A percentile compares a stretch with the other conserved stretches of the same genome.
Conservation (phyloP, 2,888 invertebrate genomes). For the Lissocephala sabroskyi region DNA sequence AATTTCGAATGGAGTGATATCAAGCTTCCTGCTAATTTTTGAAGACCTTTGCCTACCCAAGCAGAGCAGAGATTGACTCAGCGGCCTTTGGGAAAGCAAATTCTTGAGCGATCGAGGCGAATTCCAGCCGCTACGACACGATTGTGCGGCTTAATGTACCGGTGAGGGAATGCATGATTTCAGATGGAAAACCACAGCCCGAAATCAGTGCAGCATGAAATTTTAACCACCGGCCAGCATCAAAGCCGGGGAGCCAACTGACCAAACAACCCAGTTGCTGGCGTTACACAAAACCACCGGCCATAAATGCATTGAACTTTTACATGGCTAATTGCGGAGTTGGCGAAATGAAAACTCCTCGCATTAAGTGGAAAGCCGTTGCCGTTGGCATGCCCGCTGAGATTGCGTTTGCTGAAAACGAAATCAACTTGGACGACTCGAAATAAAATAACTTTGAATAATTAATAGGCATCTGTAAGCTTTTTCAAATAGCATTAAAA, state of each 20-base stretch:
- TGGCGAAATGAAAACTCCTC: conserved; percentile 18
- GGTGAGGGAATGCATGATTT: conserved; percentile 9
- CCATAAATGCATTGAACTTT: conserved; percentile 62
- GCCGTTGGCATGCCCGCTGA: no score
- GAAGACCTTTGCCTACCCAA: no score
- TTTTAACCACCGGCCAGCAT: conserved; percentile 9
- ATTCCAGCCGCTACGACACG: background rate
- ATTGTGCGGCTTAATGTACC: background rate
- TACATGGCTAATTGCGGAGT: no score
- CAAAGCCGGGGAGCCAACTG: conserved; percentile 42
- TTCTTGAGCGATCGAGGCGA: no score
- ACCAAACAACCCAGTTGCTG: conserved; percentile 66
- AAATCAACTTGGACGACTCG: conserved; percentile 26
- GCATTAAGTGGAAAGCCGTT: conserved; percentile 28
- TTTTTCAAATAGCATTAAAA: conserved; percentile 29
- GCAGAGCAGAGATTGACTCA: no score
- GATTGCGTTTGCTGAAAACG: conserved; percentile 32
- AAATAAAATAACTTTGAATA: conserved; percentile 24
- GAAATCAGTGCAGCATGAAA: conserved; percentile 57
- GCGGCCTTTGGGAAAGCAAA: no score
- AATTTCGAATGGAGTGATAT: no score
- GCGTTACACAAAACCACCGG: conserved; percentile 55
- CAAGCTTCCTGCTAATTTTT: no score
- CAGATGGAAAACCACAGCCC: conserved; percentile 16
- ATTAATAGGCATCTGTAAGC: conserved; percentile 8